A percentile compares a stretch with the other conserved stretches of the same genome.
phyloP scores from a whole-genome alignment of 2,888 invertebrate species.

The Aelia acuminata region DNA sequence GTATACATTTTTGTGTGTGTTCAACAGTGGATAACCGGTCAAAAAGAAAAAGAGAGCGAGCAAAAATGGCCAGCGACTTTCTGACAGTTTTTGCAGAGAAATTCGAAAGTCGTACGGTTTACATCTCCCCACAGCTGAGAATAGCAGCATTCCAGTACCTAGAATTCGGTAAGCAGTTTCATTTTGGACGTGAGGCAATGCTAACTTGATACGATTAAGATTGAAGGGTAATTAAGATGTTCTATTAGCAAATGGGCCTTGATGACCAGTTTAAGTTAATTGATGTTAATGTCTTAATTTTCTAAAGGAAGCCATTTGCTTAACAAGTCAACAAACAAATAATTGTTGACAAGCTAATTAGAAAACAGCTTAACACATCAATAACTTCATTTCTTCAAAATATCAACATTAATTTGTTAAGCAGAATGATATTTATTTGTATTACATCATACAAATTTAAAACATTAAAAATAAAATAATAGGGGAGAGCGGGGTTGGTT shows the following conservation, averaged over 20 bases:
- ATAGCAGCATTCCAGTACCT: slow-evolving; percentile 65
- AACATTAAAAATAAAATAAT: too few relatives aligned
- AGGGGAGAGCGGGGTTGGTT: too few relatives aligned
- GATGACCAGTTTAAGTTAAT: slow-evolving; percentile 40
- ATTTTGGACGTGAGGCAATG: not conserved
- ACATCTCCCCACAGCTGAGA: slow-evolving; percentile 62
- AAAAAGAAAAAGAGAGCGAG: slow-evolving; percentile 62
- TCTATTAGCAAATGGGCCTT: not conserved
- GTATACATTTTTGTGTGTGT: not conserved
- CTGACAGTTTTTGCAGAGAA: slow-evolving; percentile 62
- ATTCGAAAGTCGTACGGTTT: slow-evolving; percentile 62
- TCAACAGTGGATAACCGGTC: slow-evolving; percentile 63
- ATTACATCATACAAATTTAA: too few relatives aligned
- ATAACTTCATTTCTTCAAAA: not conserved
- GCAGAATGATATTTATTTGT: not conserved
- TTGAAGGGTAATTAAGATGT: slow-evolving; percentile 31
- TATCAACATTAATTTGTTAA: not conserved
- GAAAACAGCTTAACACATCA: not conserved
- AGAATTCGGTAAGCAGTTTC: slow-evolving; percentile 55
- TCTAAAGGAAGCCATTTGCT: not conserved
- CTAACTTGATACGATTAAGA: not conserved
- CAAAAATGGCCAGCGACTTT: slow-evolving; percentile 61
- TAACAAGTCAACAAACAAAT: not conserved
- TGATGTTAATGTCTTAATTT: slow-evolving; percentile 46
- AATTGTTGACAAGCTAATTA: not conserved